Evolutionary conservation across 2,797 vertebrate species (phyloP), one percentile per base, ranked within the genome.

Genomic region (Arctocebus calabarensis): DNA sequence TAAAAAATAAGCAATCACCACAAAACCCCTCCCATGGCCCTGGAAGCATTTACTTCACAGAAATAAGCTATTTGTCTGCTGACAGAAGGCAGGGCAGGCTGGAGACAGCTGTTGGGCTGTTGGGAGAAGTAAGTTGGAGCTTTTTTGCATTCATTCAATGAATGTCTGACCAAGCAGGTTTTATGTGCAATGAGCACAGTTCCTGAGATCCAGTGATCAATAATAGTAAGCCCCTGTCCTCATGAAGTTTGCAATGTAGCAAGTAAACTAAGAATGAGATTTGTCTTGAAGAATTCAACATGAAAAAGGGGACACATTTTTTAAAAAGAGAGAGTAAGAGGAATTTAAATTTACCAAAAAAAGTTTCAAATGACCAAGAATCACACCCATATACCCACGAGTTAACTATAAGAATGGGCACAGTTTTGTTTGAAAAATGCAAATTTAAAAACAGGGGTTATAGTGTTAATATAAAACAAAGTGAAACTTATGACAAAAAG

Each of bases 401-500:
- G 55, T 71, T 52, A 74, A 61, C 32, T 48, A 7, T 52, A 77
- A 78, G 20, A 94, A 52, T 5, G 19, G 37, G 11, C n/a, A 62
- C 5, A 3, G 27, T 85, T 92, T 94, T 82, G 84, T 75, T 90
- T 84, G 73, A 32, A 90, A 84, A 85, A 94, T 74, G 20, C 79
- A 88, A 59, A 71, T 71, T 48, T 77, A 25, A 87, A 97, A 71
- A 34, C 23, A 37, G 17, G 3, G 32, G 13, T 37, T 48, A 14
- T 57, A 57, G 20, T 75, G 34, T 29, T 86, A 81, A 81, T 87
- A 77, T n/a, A 55, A 95, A 91, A 45, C 37, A 55, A 96, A 88
- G 64, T 79, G 59, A 32, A 95, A 90, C 95, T 92, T 43, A 34
- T 70, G 29, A 70, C 10, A 86, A 92, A 93, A 94, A 91, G 2